Evolutionary conservation across 2,888 invertebrate genomes (phyloP), one percentile per base, ranked within the genome.

Genomic region (Entomobrya proxima): DNA sequence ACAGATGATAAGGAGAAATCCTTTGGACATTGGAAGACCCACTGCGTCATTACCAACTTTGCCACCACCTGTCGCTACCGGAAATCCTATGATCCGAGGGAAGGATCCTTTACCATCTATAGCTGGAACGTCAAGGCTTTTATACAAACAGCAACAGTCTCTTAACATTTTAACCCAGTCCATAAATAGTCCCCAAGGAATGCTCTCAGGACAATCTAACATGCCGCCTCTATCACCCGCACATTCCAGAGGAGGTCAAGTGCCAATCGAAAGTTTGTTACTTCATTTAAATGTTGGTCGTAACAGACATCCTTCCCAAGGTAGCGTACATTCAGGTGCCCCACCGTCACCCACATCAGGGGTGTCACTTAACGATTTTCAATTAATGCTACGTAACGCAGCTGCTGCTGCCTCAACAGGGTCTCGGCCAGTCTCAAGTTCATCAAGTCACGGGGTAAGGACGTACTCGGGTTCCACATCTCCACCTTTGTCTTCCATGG

Each of bases 1-100:
- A 44, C 80, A 87, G 55, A 75, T 80, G 77, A 67, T 84, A 40
- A 77, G 84, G 30, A 78, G 78, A 77, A 85, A 85, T 75, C 78
- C 82, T 0, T 32, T 78, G 61, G 82, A 77, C 35, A 75, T 76
- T 15, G 77, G 76, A 13, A 69, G 77, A 58, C n/a, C 67, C 24
- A 37, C 86, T 13, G 82, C 69, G 11, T 74, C 35, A 18, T 32
- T 78, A 11, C 80, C 75, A 30, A 61, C 69, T 2, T n/a, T 76
- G 18, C 79, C 80, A 52, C 40, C 85, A 27, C 55, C 77, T n/a
- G 75, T 75, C 4, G 74, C 74, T 3, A 69, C 76, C 13, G 72
- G 69, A 18, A 44, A 44, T 9, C 40, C 30, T 0, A 21, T 5
- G 1, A 30, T 40, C 7, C 44, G 55, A 2, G 40, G 55, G 4